Evolutionary conservation across 2,797 vertebrate species (phyloP).

Genomic region (Myotis vivesi): DNA sequence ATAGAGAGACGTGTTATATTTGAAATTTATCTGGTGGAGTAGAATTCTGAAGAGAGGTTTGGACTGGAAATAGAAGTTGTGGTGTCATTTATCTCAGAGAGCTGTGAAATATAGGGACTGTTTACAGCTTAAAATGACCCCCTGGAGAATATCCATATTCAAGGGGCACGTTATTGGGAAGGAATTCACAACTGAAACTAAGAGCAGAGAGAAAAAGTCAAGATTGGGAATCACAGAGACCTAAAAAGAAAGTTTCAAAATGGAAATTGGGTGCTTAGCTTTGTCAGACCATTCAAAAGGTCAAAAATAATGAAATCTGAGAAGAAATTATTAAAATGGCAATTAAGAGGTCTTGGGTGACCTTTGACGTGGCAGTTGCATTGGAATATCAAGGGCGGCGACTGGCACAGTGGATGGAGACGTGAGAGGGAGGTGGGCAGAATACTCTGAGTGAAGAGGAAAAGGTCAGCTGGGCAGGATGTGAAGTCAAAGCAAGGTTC

Average conservation of each 20-base stretch:
- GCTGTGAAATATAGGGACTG: not conserved
- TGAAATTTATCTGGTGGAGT: not conserved
- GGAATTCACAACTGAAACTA: not conserved
- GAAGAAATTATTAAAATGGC: constrained; percentile 40
- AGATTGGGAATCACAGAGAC: not conserved
- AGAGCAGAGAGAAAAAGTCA: not conserved
- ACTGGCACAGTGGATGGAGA: accelerated
- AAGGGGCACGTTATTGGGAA: not conserved
- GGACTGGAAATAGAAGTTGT: not conserved
- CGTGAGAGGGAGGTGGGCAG: not conserved
- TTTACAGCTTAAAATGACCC: not conserved
- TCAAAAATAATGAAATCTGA: constrained; percentile 46
- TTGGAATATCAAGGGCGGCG: not conserved
- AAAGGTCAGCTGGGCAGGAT: not conserved
- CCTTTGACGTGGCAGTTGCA: not conserved
- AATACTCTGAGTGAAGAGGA: not conserved
- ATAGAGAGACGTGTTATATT: not conserved
- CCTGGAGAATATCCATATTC: not conserved
- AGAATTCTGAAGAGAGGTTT: not conserved
- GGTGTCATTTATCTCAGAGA: not conserved
- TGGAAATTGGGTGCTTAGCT: not conserved
- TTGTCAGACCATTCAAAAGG: constrained; percentile 39
- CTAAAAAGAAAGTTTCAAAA: not conserved
- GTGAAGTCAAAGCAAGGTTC: not conserved
- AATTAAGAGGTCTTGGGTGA: constrained; percentile 22